Conservation (phyloP, 37 sponge, comb jelly and placozoan species). For the Corticium candelabrum region DNA sequence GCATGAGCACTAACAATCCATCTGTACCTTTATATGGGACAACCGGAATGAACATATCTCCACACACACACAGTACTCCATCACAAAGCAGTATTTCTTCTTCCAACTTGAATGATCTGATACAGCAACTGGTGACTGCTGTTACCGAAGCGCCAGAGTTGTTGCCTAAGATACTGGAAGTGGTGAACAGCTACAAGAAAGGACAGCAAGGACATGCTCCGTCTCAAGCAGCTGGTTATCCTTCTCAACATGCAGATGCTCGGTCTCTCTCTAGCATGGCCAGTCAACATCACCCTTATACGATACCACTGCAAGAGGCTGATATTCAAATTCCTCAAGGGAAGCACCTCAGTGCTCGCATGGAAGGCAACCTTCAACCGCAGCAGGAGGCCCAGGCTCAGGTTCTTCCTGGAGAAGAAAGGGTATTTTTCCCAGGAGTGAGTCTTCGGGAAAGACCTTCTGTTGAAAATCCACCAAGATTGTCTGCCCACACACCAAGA, state of each 20-base stretch:
- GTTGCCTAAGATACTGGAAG: not conserved
- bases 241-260: not conserved
- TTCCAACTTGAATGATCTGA: not conserved
- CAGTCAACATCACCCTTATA: not conserved
- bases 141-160: not conserved
- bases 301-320: not conserved
- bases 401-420: too few relatives aligned
- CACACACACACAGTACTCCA: too few relatives aligned
- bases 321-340: not conserved
- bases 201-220: too few relatives aligned
- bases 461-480: too few relatives aligned
- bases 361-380: too few relatives aligned
- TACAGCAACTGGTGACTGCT: not conserved
- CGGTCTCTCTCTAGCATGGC: not conserved
- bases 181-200: not conserved
- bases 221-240: not conserved
- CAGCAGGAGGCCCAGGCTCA: too few relatives aligned
- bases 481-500: too few relatives aligned
- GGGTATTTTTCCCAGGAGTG: too few relatives aligned
- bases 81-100: not conserved
- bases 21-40: too few relatives aligned
- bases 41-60: too few relatives aligned
- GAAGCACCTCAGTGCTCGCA: too few relatives aligned
- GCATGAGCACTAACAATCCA: not conserved
- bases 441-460: too few relatives aligned